Conservation (phyloP, 2,113 vertebrate species). For the Myrmecophaga tridactyla region DNA sequence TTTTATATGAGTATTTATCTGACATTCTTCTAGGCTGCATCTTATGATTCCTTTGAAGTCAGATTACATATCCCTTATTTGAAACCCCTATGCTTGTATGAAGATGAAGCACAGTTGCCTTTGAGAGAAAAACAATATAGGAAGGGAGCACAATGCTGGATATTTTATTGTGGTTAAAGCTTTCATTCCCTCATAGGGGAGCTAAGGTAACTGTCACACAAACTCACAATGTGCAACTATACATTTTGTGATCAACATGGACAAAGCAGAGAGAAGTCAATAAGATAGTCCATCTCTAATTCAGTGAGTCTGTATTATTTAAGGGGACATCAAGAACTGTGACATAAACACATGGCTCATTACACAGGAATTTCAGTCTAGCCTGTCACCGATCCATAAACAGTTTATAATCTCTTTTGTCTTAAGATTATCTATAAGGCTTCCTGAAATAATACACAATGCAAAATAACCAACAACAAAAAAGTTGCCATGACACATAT, state of each 20-base stretch:
- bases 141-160: background rate
- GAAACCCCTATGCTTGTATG: background rate
- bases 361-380: background rate
- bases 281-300: constrained; percentile 30
- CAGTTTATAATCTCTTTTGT: background rate
- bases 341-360: background rate
- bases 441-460: background rate
- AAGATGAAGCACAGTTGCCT: constrained; percentile 29
- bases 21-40: constrained; percentile 20
- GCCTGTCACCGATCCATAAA: background rate
- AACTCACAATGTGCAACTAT: background rate
- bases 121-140: background rate
- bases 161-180: constrained; percentile 8
- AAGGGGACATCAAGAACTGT: background rate
- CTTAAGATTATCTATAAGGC: background rate
- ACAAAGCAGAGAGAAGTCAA: background rate
- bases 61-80: constrained; percentile 53
- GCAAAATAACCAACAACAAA: background rate
- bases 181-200: background rate
- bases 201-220: background rate
- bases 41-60: constrained; percentile 49
- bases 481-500: background rate
- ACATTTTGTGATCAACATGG: background rate
- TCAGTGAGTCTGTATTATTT: constrained; percentile 41
- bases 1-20: constrained; percentile 28